Percentiles rank a stretch among this genome's conserved stretches.
Evolutionary conservation across 2,888 invertebrate genomes (phyloP).

Genomic region (Noctua fimbriata): DNA sequence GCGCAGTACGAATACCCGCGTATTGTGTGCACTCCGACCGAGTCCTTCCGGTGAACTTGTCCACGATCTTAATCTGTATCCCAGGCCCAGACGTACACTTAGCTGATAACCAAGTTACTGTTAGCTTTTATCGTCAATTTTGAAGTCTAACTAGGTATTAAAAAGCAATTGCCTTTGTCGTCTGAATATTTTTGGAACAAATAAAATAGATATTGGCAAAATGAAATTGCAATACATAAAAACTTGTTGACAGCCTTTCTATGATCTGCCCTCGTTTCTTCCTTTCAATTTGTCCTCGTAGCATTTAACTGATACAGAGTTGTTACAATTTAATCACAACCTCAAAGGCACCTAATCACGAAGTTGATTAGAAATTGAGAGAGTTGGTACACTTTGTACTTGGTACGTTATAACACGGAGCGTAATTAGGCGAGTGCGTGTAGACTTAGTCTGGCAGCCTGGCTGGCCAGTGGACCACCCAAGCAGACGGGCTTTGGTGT

Average conservation of each 20-base stretch:
- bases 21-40: conserved; percentile 79
- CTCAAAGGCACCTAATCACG: conserved; percentile 54
- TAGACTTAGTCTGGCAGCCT: conserved; percentile 61
- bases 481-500: conserved; percentile 65
- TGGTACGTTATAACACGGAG: conserved; percentile 52
- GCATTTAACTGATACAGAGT: conserved; percentile 41
- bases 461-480: conserved; percentile 74
- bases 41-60: conserved; percentile 81
- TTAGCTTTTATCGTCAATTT: conserved; percentile 42
- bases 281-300: conserved; percentile 37
- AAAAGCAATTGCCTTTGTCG: neutral
- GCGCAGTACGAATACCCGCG: conserved; percentile 72
- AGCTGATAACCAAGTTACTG: conserved; percentile 53
- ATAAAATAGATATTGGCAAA: conserved; percentile 21
- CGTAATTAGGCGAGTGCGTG: conserved; percentile 78
- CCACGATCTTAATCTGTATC: conserved; percentile 79
- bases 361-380: conserved; percentile 58
- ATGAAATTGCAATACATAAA: conserved; percentile 44
- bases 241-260: conserved; percentile 28
- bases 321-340: conserved; percentile 52
- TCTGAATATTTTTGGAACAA: neutral
- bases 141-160: conserved; percentile 18
- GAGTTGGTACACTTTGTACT: conserved; percentile 49
- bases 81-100: conserved; percentile 66
- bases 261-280: conserved; percentile 54